Percentiles rank a stretch among this genome's conserved stretches.
phyloP scores from a whole-genome alignment of 2,113 vertebrate species.

The Choloepus hoffmanni region DNA sequence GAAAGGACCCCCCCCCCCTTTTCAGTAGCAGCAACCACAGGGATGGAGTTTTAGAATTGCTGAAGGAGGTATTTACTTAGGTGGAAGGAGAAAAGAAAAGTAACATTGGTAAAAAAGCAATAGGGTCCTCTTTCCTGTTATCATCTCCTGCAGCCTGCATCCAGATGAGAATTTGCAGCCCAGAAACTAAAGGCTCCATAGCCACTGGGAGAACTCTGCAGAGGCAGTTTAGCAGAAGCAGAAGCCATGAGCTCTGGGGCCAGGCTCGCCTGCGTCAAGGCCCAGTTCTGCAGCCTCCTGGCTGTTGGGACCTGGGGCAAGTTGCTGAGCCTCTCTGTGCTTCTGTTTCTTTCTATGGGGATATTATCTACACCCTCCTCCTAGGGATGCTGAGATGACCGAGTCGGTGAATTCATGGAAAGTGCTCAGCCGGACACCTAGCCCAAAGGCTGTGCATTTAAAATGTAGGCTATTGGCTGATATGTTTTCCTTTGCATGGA shows the following conservation, averaged over 20 bases:
- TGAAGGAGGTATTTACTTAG: not conserved
- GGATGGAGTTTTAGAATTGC: not conserved
- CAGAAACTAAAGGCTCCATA: not conserved
- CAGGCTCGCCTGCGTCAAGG: not conserved
- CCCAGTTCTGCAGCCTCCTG: not conserved
- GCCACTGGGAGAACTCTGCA: not conserved
- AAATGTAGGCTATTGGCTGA: no score
- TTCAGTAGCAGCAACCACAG: fast-evolving
- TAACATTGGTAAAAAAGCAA: not conserved
- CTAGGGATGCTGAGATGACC: not conserved
- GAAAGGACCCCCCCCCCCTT: not conserved
- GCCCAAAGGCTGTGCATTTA: fast-evolving
- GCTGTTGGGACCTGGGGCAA: not conserved
- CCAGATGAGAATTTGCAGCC: not conserved
- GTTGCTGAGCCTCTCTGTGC: not conserved
- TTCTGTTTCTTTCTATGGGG: not conserved
- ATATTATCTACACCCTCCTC: not conserved
- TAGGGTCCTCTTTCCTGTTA: not conserved
- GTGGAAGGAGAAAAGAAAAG: not conserved
- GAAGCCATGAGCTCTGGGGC: not conserved
- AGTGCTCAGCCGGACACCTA: not conserved
- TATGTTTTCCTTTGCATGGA: not conserved
- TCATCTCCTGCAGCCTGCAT: not conserved
- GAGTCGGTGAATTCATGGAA: not conserved
- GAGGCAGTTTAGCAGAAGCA: not conserved